These are phyloP conservation scores for Crocodylus rhombifer DNA, from an alignment of 2,797 vertebrate species.

Conservation along the genomic window DNA sequence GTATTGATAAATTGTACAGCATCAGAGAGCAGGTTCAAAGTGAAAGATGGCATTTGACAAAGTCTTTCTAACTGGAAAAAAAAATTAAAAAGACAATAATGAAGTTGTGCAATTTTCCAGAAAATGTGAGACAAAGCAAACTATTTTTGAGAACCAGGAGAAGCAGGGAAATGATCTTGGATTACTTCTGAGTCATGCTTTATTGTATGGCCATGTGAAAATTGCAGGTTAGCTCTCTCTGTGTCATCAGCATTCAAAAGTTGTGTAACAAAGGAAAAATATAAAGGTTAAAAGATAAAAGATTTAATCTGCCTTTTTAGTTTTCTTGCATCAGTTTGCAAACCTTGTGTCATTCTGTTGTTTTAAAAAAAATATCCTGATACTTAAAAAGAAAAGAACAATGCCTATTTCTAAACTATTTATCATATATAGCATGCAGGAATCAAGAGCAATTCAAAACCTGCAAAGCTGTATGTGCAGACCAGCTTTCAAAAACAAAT, in stretches of 20 bases:
- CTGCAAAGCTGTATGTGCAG: too few relatives aligned
- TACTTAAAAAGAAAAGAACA: too few relatives aligned
- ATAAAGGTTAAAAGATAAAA: neutral
- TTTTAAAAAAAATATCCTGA: too few relatives aligned
- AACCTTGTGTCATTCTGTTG: too few relatives aligned
- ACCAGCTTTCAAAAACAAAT: too few relatives aligned
- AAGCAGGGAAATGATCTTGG: neutral
- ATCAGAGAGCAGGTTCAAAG: neutral
- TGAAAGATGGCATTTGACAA: neutral
- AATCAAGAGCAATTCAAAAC: too few relatives aligned
- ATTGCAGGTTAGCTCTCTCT: neutral
- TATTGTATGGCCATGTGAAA: neutral
- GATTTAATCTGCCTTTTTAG: neutral
- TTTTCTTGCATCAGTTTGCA: too few relatives aligned
- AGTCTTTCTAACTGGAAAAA: neutral
- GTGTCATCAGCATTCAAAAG: neutral
- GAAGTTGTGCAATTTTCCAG: neutral
- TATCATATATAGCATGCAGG: too few relatives aligned
- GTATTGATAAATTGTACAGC: neutral
- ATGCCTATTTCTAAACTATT: too few relatives aligned
- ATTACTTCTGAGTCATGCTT: neutral
- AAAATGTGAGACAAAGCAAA: neutral
- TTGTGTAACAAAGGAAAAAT: neutral
- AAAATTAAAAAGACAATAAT: neutral
- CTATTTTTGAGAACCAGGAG: neutral